These are phyloP conservation scores for Virgularia gustaviana DNA, from an alignment of 92 coral and sea anemone genomes.

Conservation along the genomic window DNA sequence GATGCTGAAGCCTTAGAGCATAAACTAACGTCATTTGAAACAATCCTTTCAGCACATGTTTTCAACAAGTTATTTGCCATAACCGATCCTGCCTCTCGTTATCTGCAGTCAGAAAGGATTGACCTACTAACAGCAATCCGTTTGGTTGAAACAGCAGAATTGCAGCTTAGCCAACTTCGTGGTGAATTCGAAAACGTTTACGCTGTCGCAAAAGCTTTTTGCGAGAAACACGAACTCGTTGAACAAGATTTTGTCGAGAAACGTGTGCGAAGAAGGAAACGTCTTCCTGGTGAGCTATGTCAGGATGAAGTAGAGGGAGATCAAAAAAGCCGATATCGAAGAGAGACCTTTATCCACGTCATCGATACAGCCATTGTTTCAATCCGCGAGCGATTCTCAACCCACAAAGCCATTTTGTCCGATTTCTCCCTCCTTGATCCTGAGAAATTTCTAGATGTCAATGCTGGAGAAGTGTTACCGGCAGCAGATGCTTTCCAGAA, in stretches of 20 bases:
- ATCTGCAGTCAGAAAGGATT: constrained; percentile 8
- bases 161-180: constrained; percentile 5
- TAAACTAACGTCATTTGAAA: background rate
- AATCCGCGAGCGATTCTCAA: constrained; percentile 2
- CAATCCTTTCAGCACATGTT: constrained; percentile 5
- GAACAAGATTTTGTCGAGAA: constrained; percentile 3
- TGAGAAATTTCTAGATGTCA: constrained; percentile 6
- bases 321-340: background rate
- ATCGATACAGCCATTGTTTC: constrained; percentile 21
- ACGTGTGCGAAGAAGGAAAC: background rate
- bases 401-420: constrained; percentile 12
- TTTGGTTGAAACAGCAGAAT: background rate
- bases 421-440: constrained; percentile 17
- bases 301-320: constrained; percentile 16
- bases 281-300: constrained; percentile 12
- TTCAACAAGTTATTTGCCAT: constrained; percentile 8
- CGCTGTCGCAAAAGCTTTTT: constrained; percentile 4
- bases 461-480: background rate
- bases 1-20: constrained; percentile 11
- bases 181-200: background rate
- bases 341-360: constrained; percentile 1
- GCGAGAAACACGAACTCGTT: background rate
- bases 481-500: constrained; percentile 16
- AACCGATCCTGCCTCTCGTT: constrained; percentile 8
- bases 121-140: background rate